These are phyloP conservation scores for Mizuhopecten yessoensis DNA, from an alignment of 1,140 invertebrate genomes.

Conservation along the genomic window DNA sequence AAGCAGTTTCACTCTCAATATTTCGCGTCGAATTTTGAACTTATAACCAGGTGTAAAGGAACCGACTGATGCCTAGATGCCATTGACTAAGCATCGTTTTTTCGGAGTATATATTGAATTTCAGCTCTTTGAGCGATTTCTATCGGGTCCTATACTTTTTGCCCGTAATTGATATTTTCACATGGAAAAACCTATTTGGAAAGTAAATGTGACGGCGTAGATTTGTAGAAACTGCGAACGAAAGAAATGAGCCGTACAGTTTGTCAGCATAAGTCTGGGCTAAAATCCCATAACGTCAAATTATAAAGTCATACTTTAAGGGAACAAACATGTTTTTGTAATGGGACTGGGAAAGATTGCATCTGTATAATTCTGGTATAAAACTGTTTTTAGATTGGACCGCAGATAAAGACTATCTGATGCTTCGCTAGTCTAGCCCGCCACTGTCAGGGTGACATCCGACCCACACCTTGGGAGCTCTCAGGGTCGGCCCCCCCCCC, in stretches of 20 bases:
- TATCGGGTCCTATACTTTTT: background rate
- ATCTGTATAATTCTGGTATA: slow-evolving; percentile 29
- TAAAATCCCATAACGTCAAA: slow-evolving; percentile 8
- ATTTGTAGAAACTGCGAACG: slow-evolving; percentile 9
- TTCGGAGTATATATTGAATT: background rate
- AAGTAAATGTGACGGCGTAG: slow-evolving; percentile 6
- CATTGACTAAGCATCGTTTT: background rate
- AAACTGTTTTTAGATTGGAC: slow-evolving; percentile 20
- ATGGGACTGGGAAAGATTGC: slow-evolving; percentile 1
- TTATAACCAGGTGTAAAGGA: slow-evolving; percentile 14
- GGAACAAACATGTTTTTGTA: slow-evolving; percentile 39
- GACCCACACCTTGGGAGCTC: background rate
- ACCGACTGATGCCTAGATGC: background rate
- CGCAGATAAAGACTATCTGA: background rate
- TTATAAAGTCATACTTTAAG: slow-evolving; percentile 39
- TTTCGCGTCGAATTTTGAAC: background rate
- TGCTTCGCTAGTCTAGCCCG: background rate
- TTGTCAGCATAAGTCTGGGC: slow-evolving; percentile 4
- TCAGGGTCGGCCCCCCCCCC: background rate
- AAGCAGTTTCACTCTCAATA: background rate
- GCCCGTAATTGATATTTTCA: slow-evolving; percentile 12
- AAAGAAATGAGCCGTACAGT: slow-evolving; percentile 1
- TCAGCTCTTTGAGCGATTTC: slow-evolving; percentile 22
- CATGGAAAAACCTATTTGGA: slow-evolving; percentile 33
- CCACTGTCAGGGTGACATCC: background rate